Evolutionary conservation across 1,140 invertebrate genomes (phyloP).

Genomic region (Dendroctonus ponderosae): DNA sequence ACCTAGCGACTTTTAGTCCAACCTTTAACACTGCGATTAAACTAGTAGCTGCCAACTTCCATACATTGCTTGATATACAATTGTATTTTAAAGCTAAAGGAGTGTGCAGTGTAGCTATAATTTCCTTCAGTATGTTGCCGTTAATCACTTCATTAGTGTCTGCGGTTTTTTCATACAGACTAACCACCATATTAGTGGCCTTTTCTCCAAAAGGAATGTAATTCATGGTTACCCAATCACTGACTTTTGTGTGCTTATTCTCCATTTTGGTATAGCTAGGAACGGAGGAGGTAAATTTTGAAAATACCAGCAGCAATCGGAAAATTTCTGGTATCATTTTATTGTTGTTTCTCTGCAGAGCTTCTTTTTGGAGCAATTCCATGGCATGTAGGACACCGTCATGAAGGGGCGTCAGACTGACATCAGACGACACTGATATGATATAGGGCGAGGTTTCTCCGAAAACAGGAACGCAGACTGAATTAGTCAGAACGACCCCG

Average conservation of each 20-base stretch:
- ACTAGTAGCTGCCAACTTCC: constrained; percentile 81
- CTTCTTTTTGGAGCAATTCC: constrained; percentile 79
- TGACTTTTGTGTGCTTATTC: constrained; percentile 53
- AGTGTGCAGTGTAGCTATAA: constrained; percentile 71
- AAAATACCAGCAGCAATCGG: constrained; percentile 72
- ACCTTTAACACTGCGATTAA: constrained; percentile 77
- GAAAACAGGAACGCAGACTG: constrained; percentile 78
- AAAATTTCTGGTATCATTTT: constrained; percentile 79
- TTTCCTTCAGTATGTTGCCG: constrained; percentile 72
- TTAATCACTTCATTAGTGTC: constrained; percentile 71
- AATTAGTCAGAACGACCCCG: constrained; percentile 73
- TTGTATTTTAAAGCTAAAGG: constrained; percentile 81
- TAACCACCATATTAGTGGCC: constrained; percentile 76
- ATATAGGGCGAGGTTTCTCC: constrained; percentile 80
- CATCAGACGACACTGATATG: constrained; percentile 69
- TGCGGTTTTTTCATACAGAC: constrained; percentile 80
- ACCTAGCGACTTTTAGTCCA: constrained; percentile 83
- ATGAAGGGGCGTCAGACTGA: constrained; percentile 77
- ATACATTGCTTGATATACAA: constrained; percentile 78
- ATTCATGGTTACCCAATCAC: constrained; percentile 81
- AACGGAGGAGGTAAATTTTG: constrained; percentile 69
- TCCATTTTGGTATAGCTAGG: constrained; percentile 63
- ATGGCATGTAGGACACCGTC: constrained; percentile 78
- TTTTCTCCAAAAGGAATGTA: constrained; percentile 88
- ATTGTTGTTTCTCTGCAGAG: constrained; percentile 62